Percentiles rank a stretch among this genome's conserved stretches.
Evolutionary conservation across 1,140 invertebrate species (phyloP).

Genomic region (Pantala flavescens): DNA sequence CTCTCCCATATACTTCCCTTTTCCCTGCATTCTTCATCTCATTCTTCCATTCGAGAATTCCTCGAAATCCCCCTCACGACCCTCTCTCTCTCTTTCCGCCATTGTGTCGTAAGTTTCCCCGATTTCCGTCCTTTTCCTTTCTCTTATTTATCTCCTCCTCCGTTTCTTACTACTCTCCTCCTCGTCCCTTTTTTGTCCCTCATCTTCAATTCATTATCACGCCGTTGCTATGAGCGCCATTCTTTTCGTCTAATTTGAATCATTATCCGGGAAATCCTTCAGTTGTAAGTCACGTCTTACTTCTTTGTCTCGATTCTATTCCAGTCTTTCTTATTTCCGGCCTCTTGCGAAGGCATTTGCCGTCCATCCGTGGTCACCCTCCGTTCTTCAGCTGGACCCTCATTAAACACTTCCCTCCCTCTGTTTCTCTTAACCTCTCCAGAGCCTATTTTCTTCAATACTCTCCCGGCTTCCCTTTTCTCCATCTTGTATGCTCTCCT

Average conservation of each 20-base stretch:
- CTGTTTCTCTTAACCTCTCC: neutral
- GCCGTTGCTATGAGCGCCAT: neutral
- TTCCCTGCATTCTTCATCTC: too few species aligned
- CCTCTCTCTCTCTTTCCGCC: too few species aligned
- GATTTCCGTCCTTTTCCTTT: too few species aligned
- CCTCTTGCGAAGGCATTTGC: neutral
- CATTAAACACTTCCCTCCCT: conserved; percentile 1
- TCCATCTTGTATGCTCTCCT: neutral
- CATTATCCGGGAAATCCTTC: neutral
- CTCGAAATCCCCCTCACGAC: too few species aligned
- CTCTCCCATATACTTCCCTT: too few species aligned
- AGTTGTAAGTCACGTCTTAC: neutral
- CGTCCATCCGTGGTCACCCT: neutral
- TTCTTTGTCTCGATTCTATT: neutral
- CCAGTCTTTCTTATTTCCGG: neutral
- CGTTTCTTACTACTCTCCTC: neutral
- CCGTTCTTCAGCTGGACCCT: neutral
- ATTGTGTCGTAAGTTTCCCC: too few species aligned
- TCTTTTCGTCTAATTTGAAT: neutral
- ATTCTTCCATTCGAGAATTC: too few species aligned
- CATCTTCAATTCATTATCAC: neutral
- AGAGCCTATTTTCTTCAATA: too few species aligned
- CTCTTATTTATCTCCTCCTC: too few species aligned
- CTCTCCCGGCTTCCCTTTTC: neutral
- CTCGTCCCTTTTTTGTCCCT: neutral